Base-by-base conservation (phyloP, 2,797 vertebrate genomes). In the Takifugu ocellatus region DNA sequence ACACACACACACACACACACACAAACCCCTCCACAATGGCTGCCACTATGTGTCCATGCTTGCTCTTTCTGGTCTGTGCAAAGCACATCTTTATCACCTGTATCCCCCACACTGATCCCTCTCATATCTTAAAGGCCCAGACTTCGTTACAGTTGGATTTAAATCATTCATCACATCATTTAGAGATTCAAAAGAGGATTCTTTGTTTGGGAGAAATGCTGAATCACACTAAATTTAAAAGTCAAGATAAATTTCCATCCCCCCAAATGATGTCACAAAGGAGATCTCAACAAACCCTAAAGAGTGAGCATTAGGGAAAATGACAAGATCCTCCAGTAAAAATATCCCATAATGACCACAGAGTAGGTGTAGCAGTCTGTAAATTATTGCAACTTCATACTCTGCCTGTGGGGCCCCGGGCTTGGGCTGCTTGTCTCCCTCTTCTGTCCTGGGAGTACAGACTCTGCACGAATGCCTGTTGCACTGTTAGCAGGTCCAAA, bases 31-130 rank as follows among this genome's bases (percentile, higher is more conserved):
- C 45, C 27, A 26, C 29, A 21, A 7, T 2, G 4, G 25, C 56
- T 56, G 71, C 7, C 2, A 73, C 75, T 80, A 25, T 71, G 58
- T 81, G 74, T 78, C 62, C 42, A 59, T 54, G 75, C 80, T 71
- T 72, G 65, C 54, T 63, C 56, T 57, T 59, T 72, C 51, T 65
- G 71, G 25, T 65, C 56, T 47, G 68, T 54, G 24, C 48, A 56
- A 61, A 71, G 56, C 1, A 57, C 1, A n/a, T 39, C 49, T 73
- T 73, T 57, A 70, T 73, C 59, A 6, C 21, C n/a, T n/a, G 45
- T 29, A 66, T 66, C 52, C 27, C 25, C 1, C 44, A n/a, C 10
- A 11, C 31, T 29, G 42, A 62, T 65, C 42, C 45, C 27, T 10
- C 46, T 51, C 27, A 3, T 59, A 64, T 69, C 64, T 60, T 44